These are phyloP conservation scores for Rapana venosa DNA, from an alignment of 2,888 invertebrate genomes.

Conservation along the genomic window DNA sequence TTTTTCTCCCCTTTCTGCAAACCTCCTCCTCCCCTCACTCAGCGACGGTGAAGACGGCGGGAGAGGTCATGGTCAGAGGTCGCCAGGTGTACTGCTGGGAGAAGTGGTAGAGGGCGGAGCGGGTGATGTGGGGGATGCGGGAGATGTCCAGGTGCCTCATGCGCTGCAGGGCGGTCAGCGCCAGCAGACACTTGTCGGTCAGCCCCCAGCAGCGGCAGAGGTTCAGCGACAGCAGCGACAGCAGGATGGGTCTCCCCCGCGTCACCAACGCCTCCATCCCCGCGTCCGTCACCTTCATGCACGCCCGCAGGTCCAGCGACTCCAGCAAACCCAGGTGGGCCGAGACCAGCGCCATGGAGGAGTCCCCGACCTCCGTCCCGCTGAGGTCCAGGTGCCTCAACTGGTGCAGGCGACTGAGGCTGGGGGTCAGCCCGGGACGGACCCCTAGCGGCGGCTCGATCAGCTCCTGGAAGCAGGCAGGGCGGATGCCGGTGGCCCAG, in stretches of 20 bases:
- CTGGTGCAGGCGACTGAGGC: constrained; percentile 87
- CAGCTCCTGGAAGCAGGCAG: constrained; percentile 90
- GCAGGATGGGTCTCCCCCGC: constrained; percentile 47
- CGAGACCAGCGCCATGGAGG: constrained; percentile 83
- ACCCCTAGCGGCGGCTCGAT: constrained; percentile 92
- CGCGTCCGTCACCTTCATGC: constrained; percentile 92
- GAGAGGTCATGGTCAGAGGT: constrained; percentile 7
- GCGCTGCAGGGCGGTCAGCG: constrained; percentile 43
- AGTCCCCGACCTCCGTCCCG: constrained; percentile 93
- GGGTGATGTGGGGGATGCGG: constrained; percentile 50
- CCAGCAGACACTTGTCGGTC: constrained; percentile 48
- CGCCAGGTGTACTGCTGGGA: constrained; percentile 34
- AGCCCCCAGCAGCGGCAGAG: constrained; percentile 49
- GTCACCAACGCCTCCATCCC: constrained; percentile 83
- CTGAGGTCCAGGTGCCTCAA: constrained; percentile 87
- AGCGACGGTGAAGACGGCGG: neutral
- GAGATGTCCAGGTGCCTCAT: constrained; percentile 47
- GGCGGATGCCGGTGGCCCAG: constrained; percentile 91
- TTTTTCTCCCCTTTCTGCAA: no score
- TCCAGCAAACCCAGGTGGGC: constrained; percentile 80
- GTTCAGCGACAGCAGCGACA: constrained; percentile 44
- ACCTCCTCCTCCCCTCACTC: neutral
- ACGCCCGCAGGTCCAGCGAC: constrained; percentile 89
- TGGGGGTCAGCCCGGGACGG: constrained; percentile 84
- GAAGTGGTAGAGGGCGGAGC: constrained; percentile 45